A percentile compares a stretch with the other conserved stretches of the same genome.
Evolutionary conservation across 2,888 invertebrate species (phyloP).

Genomic region (Poecilobothrus nobilitatus): DNA sequence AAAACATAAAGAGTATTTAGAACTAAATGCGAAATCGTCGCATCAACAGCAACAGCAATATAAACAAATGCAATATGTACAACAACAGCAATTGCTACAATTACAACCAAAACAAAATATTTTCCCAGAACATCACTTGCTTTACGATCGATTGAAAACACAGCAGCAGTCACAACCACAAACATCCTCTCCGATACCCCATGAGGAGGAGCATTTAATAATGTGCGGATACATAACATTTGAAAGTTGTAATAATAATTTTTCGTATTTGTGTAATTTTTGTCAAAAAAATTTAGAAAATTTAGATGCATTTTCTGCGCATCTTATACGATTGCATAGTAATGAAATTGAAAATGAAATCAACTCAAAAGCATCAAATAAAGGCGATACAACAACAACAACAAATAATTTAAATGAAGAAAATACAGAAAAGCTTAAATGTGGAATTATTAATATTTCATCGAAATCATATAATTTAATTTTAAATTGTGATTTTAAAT

Average conservation of each 20-base stretch:
- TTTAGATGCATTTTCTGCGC: background rate
- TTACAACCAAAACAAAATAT: no score
- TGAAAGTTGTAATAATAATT: conserved; percentile 3
- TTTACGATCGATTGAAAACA: no score
- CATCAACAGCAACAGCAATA: no score
- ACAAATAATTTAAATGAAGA: background rate
- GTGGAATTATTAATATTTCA: background rate
- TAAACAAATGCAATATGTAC: no score
- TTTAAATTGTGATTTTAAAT: background rate
- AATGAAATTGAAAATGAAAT: background rate
- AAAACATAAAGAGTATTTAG: no score
- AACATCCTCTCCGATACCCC: no score
- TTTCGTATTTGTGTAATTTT: background rate
- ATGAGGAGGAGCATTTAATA: background rate
- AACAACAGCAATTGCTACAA: no score
- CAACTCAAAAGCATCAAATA: background rate
- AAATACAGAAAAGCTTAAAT: background rate
- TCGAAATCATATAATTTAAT: background rate
- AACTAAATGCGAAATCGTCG: no score
- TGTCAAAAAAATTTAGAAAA: background rate
- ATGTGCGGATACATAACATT: background rate
- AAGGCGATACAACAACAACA: background rate
- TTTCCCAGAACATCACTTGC: no score
- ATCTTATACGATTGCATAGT: background rate
- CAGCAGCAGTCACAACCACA: no score